Evolutionary conservation across 2,113 vertebrate species (phyloP).

Genomic region (Hippoglossus stenolepis): DNA sequence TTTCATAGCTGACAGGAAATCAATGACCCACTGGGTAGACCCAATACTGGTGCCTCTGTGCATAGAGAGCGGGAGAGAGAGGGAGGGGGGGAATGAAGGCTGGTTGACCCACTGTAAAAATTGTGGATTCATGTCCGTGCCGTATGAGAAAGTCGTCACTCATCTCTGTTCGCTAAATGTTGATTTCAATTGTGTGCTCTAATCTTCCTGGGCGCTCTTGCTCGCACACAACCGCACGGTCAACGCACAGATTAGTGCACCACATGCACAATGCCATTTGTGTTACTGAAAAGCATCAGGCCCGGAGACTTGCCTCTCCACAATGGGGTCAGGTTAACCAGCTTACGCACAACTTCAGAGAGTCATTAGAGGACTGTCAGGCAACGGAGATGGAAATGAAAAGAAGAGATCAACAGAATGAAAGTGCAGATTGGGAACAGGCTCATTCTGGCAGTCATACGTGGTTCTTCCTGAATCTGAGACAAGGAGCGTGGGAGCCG

Average conservation of each 20-base stretch:
- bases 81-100: not conserved
- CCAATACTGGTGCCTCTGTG: conserved; percentile 62
- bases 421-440: conserved; percentile 33
- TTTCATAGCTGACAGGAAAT: conserved; percentile 75
- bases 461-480: conserved; percentile 36
- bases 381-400: conserved; percentile 13
- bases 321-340: conserved; percentile 48
- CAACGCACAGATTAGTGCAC: conserved; percentile 51
- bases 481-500: conserved; percentile 49
- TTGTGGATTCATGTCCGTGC: conserved; percentile 55
- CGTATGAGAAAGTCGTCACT: conserved; percentile 68
- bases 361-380: conserved; percentile 6
- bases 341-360: conserved; percentile 37
- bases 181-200: conserved; percentile 63
- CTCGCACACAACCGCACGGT: not conserved
- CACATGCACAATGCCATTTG: conserved; percentile 37
- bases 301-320: conserved; percentile 13
- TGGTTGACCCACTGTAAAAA: conserved; percentile 55
- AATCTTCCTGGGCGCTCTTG: conserved; percentile 40
- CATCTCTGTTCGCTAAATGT: conserved; percentile 53
- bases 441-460: conserved; percentile 36
- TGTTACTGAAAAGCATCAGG: conserved; percentile 47
- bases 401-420: conserved; percentile 29
- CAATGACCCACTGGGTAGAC: conserved; percentile 68
- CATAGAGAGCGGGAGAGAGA: conserved; percentile 31